Conservation (phyloP, 2,797 vertebrate genomes). For the Potorous gilbertii region DNA sequence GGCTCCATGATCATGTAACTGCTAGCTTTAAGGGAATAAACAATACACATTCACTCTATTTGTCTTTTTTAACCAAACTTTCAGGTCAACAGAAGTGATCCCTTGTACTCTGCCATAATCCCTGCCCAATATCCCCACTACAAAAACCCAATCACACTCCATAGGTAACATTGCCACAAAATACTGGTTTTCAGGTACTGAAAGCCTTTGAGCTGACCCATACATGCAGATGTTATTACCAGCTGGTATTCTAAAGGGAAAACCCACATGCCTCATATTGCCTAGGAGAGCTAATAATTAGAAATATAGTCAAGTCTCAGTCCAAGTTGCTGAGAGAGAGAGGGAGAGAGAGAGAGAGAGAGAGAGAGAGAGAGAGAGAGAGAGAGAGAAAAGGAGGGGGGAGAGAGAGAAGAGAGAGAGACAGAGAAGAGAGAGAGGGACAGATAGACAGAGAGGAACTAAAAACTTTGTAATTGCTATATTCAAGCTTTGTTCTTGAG, state of each 20-base stretch:
- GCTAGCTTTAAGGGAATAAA: too few relatives aligned
- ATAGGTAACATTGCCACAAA: neutral
- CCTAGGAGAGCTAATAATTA: constrained; percentile 48
- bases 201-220: neutral
- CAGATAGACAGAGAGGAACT: too few relatives aligned
- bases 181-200: constrained; percentile 12
- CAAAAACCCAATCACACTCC: neutral
- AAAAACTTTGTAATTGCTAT: neutral
- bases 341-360: neutral
- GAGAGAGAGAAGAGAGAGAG: too few relatives aligned
- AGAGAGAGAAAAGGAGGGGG: too few relatives aligned
- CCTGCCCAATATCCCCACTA: neutral
- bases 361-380: too few relatives aligned
- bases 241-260: neutral
- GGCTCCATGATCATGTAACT: too few relatives aligned
- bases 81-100: neutral
- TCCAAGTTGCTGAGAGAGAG: neutral
- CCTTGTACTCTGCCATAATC: neutral
- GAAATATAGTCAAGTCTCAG: neutral
- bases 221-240: constrained; percentile 8
- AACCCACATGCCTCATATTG: constrained; percentile 15
- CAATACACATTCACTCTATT: too few relatives aligned
- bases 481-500: neutral
- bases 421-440: too few relatives aligned
- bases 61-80: too few relatives aligned